Conservation (phyloP, 2,888 invertebrate genomes). For the Cataglyphis rosenhaueri region DNA sequence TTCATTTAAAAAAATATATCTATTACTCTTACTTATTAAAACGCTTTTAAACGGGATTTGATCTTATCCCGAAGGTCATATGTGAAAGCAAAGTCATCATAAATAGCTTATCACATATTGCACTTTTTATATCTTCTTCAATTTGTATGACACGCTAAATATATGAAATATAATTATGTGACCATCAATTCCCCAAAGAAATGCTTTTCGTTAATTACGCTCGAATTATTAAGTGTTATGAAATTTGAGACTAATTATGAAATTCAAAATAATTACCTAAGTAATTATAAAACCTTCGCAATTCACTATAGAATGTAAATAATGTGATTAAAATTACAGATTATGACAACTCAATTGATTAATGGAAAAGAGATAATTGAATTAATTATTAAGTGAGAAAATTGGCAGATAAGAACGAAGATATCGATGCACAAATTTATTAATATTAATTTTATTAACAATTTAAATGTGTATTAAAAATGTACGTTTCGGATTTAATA, state of each 20-base stretch:
- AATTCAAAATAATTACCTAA: neutral
- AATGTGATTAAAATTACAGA: neutral
- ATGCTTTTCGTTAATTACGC: neutral
- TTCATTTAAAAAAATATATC: neutral
- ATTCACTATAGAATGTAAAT: neutral
- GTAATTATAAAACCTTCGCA: neutral
- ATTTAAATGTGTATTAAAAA: too few relatives aligned
- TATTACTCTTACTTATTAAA: neutral
- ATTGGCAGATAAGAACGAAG: too few relatives aligned
- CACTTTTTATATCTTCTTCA: neutral
- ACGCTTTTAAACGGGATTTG: conserved; percentile 6
- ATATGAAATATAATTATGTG: neutral
- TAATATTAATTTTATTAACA: too few relatives aligned
- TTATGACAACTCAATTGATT: neutral
- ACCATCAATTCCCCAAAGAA: neutral
- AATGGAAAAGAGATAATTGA: neutral
- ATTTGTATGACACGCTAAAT: neutral
- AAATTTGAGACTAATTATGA: neutral
- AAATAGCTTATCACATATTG: conserved; percentile 12
- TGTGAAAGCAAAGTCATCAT: conserved; percentile 38
- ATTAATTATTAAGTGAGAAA: neutral
- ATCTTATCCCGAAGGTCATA: conserved; percentile 39
- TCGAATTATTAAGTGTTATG: neutral
- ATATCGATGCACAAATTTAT: too few relatives aligned
- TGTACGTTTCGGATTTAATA: too few relatives aligned